Evolutionary conservation across 2,113 vertebrate genomes (phyloP).

Genomic region (Danio rerio): GRCz12tu NC_133181.1:48186501-48187000

Average conservation of each 20-base stretch:
- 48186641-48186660: conserved; percentile 6
- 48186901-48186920: too few relatives aligned
- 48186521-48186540: conserved; percentile 3
- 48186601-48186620: not conserved
- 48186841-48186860: not conserved
- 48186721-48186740: conserved; percentile 8
- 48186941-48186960: too few relatives aligned
- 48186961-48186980: too few relatives aligned
- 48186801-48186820: not conserved
- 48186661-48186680: conserved; percentile 22
- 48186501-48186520: conserved; percentile 24
- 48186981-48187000: too few relatives aligned
- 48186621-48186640: conserved; percentile 6
- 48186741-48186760: not conserved
- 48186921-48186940: too few relatives aligned
- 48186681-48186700: not conserved
- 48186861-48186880: too few relatives aligned
- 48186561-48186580: not conserved
- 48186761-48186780: not conserved
- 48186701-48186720: not conserved
- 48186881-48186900: too few relatives aligned
- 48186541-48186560: conserved; percentile 27
- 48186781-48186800: conserved; percentile 4
- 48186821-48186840: not conserved
- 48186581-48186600: conserved; percentile 16